Base-by-base conservation (phyloP, 2,888 invertebrate genomes). In the Ctenicera cuprea region DNA sequence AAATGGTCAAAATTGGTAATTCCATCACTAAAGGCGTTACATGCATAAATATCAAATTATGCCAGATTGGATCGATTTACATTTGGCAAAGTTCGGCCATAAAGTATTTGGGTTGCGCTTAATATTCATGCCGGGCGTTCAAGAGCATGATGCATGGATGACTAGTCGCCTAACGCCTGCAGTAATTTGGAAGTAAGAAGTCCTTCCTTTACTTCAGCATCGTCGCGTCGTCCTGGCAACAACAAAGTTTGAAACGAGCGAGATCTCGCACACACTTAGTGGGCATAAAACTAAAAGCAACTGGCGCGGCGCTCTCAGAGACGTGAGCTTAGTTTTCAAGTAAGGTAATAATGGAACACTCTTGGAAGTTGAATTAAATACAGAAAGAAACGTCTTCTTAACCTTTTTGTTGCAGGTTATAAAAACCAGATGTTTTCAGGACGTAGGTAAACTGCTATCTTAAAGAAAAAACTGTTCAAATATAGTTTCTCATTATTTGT, bases 141-240 rank as follows among this genome's bases (percentile, higher is more conserved):
- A n/a, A 22, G 14, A 54, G 14, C 54, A 30, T 54, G 54, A 54
- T 33, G 45, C 45, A 30, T 54, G 54, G 54, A 54, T 30, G 54
- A 33, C 30, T 33, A 54, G 26, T 33, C 54, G 30, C 14, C 16
- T 22, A 14, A 30, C 54, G 54, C 54, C 54, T 33, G 54, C 54
- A 54, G 54, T 54, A 54, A 54, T 54, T 54, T 54, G n/a, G 33
- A 30, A 54, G 54, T 54, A 30, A 33, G 54, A 52, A 52, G 52
- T 16, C 14, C 9, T 30, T 30, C 14, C 54, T 54, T 26, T 54
- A 9, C 45, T 18, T 45, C 9, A 7, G n/a, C 54, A 22, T 54
- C 54, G 30, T 54, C 54, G 26, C 52, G 30, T 54, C 54, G 26
- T 26, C 54, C 33, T 54, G 54, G 54, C n/a, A 54, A 54, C 54